phyloP scores from a whole-genome alignment of 2,888 invertebrate species.

The Esperia sulphurella region DNA sequence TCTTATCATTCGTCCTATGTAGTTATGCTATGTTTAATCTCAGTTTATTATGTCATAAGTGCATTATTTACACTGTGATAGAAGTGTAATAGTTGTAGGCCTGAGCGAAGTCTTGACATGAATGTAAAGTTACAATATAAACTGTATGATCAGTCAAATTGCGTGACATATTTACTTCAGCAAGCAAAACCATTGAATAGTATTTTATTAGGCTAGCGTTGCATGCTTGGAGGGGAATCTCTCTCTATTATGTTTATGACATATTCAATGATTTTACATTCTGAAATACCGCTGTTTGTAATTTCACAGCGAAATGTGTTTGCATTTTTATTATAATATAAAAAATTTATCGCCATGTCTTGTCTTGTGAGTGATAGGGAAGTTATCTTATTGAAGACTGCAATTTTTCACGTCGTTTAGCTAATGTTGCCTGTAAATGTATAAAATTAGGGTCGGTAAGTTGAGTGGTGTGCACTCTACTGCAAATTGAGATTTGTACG shows the following conservation, averaged over 20 bases:
- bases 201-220: background rate
- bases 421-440: slow-evolving; percentile 59
- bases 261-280: slow-evolving; percentile 8
- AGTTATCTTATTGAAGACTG: slow-evolving; percentile 73
- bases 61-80: slow-evolving; percentile 79
- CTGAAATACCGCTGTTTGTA: background rate
- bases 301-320: slow-evolving; percentile 15
- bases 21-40: slow-evolving; percentile 40
- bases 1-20: slow-evolving; percentile 37
- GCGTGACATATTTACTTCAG: slow-evolving; percentile 7
- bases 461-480: slow-evolving; percentile 24
- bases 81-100: slow-evolving; percentile 66
- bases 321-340: slow-evolving; percentile 18
- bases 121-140: slow-evolving; percentile 35
- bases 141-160: slow-evolving; percentile 16
- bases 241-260: no score
- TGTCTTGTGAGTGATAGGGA: slow-evolving; percentile 54
- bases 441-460: slow-evolving; percentile 47
- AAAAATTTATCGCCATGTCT: slow-evolving; percentile 54
- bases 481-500: slow-evolving; percentile 33
- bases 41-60: slow-evolving; percentile 60
- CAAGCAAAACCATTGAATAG: slow-evolving; percentile 4
- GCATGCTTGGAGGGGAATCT: no score
- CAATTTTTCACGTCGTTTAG: slow-evolving; percentile 65
- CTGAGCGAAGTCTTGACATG: slow-evolving; percentile 65